These are phyloP conservation scores for Drosophila subobscura DNA, from an alignment of 1,140 invertebrate genomes.

Conservation along the genomic window DNA sequence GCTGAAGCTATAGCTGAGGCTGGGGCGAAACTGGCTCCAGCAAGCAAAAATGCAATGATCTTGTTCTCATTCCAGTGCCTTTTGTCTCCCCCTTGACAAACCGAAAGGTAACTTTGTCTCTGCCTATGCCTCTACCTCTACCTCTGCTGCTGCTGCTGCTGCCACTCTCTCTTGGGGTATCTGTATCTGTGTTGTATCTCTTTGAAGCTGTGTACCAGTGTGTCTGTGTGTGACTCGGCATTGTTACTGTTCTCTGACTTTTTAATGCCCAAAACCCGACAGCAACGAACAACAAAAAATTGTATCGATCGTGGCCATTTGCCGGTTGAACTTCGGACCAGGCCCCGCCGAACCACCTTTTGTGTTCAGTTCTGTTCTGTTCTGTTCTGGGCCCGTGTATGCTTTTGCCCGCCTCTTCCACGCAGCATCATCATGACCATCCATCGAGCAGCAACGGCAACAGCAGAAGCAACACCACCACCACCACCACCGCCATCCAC, in stretches of 20 bases:
- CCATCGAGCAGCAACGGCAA: no score
- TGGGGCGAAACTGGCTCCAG: neutral
- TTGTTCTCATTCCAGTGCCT: constrained; percentile 55
- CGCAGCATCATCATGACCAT: constrained; percentile 62
- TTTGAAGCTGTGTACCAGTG: constrained; percentile 35
- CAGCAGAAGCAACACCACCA: no score
- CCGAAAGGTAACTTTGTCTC: constrained; percentile 44
- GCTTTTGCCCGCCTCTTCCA: constrained; percentile 54
- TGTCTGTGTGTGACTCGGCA: constrained; percentile 57
- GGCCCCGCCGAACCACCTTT: constrained; percentile 51
- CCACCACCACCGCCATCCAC: constrained; percentile 9
- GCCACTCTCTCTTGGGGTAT: constrained; percentile 7
- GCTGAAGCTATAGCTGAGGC: constrained; percentile 19
- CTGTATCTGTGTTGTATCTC: constrained; percentile 25
- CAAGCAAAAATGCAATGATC: constrained; percentile 76
- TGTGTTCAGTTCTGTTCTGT: constrained; percentile 72
- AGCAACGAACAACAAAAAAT: constrained; percentile 51
- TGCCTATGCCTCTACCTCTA: constrained; percentile 5
- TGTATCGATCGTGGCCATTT: constrained; percentile 72
- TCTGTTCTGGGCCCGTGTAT: constrained; percentile 57
- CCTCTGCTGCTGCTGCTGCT: neutral
- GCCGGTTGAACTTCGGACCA: constrained; percentile 41
- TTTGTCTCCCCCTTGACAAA: constrained; percentile 37
- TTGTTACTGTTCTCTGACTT: constrained; percentile 79
- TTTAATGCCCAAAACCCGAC: constrained; percentile 75